These are phyloP conservation scores for Littorina saxatilis DNA, from an alignment of 1,140 invertebrate genomes.

Conservation along the genomic window DNA sequence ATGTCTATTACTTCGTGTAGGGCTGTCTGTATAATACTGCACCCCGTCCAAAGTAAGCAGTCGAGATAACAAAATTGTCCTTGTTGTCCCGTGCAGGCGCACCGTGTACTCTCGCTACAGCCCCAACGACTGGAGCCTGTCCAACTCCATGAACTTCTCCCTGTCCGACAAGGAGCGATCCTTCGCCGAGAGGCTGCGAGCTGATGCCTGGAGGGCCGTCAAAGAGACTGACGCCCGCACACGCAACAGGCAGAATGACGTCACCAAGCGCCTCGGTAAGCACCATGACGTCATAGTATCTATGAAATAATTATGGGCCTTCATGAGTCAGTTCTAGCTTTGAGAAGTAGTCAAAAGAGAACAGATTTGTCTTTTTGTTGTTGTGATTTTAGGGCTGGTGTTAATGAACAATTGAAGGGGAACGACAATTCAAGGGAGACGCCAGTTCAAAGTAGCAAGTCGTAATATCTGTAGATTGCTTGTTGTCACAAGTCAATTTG, in stretches of 20 bases:
- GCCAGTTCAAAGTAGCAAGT: no score
- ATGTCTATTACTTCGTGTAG: not conserved
- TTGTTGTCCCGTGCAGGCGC: constrained; percentile 63
- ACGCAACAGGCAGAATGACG: constrained; percentile 72
- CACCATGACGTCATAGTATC: not conserved
- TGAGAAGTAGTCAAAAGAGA: no score
- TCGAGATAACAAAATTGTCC: not conserved
- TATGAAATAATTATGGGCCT: no score
- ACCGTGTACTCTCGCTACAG: constrained; percentile 82
- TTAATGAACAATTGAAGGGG: no score
- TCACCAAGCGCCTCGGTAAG: constrained; percentile 73
- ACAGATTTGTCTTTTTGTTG: no score
- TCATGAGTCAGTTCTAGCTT: no score
- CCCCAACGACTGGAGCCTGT: constrained; percentile 92
- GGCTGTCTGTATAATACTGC: not conserved
- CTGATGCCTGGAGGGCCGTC: constrained; percentile 73
- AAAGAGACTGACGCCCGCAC: constrained; percentile 75
- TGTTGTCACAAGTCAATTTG: no score
- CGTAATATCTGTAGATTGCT: no score
- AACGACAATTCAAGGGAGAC: no score
- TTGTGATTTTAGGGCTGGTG: no score
- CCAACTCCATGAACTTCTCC: constrained; percentile 88
- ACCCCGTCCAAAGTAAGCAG: not conserved
- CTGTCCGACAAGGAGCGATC: constrained; percentile 89
- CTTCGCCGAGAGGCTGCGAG: constrained; percentile 84